Evolutionary conservation across 2,797 vertebrate genomes (phyloP).

Genomic region (Kryptopterus vitreolus): DNA sequence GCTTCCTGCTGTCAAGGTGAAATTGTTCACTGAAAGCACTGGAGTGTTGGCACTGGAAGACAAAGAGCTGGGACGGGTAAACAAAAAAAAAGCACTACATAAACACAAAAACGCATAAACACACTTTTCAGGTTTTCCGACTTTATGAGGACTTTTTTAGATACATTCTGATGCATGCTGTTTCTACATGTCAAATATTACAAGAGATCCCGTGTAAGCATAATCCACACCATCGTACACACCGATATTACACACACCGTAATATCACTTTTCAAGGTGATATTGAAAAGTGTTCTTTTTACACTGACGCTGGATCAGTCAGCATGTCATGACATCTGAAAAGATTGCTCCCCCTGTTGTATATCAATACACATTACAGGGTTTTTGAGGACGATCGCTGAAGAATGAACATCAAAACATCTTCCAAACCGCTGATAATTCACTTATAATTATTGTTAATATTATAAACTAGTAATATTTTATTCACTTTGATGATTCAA

Average conservation of each 20-base stretch:
- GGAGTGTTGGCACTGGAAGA: constrained; percentile 96
- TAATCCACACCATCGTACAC: neutral
- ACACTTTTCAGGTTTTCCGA: too few relatives aligned
- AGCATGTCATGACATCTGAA: neutral
- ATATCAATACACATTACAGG: neutral
- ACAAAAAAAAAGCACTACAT: constrained; percentile 27
- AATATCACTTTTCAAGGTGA: too few relatives aligned
- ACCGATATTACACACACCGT: too few relatives aligned
- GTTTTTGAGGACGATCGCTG: neutral
- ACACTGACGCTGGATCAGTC: neutral
- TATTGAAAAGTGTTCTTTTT: neutral
- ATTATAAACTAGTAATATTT: neutral
- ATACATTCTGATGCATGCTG: too few relatives aligned
- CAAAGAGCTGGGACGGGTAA: constrained; percentile 95
- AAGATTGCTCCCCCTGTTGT: neutral
- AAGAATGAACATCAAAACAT: neutral
- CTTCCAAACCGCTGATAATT: neutral
- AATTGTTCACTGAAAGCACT: constrained; percentile 96
- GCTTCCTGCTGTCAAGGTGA: constrained; percentile 95
- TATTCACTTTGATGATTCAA: neutral
- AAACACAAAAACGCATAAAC: too few relatives aligned
- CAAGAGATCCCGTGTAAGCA: too few relatives aligned
- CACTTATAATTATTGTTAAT: neutral
- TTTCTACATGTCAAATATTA: too few relatives aligned
- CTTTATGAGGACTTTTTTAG: too few relatives aligned